Evolutionary conservation across 2,797 vertebrate genomes (phyloP), one percentile per base, ranked within the genome.

Genomic region (Catamblyrhynchus diadema): DNA sequence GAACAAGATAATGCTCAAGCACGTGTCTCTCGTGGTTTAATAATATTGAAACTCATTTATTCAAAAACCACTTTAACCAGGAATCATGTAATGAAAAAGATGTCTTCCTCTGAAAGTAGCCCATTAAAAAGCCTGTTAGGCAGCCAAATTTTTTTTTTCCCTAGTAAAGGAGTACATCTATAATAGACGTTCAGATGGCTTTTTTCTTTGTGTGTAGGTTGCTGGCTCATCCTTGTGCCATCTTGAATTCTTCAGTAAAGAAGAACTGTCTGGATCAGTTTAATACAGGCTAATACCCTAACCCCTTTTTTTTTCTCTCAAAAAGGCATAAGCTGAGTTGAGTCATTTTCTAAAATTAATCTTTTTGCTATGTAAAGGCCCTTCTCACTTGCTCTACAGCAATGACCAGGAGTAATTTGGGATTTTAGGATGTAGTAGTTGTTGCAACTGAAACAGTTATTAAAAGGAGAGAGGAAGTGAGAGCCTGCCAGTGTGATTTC

Each of bases 291-390:
- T 80, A 69, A n/a, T 95, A 86, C 78, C 77, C 37, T 62, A 79
- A 69, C 28, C 69, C 21, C 17, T 60, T 81, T 85, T 42, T 42
- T 67, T 64, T 88, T 65, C 71, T 96, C 86, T 96, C 78, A 96
- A 75, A 97, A 95, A 83, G 84, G 47, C 39, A 57, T 75, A 66
- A 89, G 62, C 24, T 27, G 88, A 66, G 65, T 74, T 96, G 85
- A 92, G 89, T 93, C 20, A 28, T 81, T 94, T 94, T 95, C 56
- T 95, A 56, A 95, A 83, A 96, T 77, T 83, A 88, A 22, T 59
- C 23, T 75, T 92, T 94, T 94, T 88, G 18, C 48, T 79, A 6
- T 94, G 66, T 72, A 86, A 85, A 94, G 86, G 41, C 84, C 60
- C 51, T 97, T 97, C 73, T 90, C 67, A 24, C 18, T 83, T 91